Conservation (phyloP, 2,797 vertebrate species). For the Acipenser oxyrinchus region DNA sequence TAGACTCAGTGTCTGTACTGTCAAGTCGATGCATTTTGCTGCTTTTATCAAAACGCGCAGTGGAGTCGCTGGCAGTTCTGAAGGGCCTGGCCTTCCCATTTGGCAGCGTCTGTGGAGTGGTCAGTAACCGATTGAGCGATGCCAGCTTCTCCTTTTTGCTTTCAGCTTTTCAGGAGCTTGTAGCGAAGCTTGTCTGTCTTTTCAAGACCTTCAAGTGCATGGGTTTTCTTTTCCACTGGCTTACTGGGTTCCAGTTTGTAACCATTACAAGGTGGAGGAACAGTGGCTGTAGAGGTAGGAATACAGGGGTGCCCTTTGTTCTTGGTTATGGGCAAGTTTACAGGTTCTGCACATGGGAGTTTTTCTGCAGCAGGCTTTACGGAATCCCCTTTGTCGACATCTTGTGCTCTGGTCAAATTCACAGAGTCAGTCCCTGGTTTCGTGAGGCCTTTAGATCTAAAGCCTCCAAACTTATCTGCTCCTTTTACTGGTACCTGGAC, state of each 20-base stretch:
- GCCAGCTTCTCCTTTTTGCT: constrained; percentile 85
- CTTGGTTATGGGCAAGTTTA: background rate
- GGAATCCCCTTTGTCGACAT: constrained; percentile 2
- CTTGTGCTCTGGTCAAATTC: background rate
- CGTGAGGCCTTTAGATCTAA: constrained; percentile 47
- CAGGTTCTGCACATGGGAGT: background rate
- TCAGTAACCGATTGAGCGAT: constrained; percentile 60
- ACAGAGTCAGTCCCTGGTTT: constrained; percentile 1
- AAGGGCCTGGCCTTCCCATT: background rate
- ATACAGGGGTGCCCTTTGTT: background rate
- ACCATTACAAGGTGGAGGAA: background rate
- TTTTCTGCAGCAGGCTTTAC: background rate
- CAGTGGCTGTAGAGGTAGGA: background rate
- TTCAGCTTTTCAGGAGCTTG: constrained; percentile 82
- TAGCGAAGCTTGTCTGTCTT: constrained; percentile 69
- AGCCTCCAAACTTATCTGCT: constrained; percentile 74
- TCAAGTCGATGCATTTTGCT: constrained; percentile 44
- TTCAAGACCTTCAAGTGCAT: constrained; percentile 26
- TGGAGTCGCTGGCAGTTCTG: background rate
- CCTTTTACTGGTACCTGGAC: constrained; percentile 56
- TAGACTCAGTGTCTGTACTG: constrained; percentile 45
- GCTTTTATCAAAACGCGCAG: background rate
- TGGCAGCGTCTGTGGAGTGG: constrained; percentile 27
- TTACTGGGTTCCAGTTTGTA: constrained; percentile 26
- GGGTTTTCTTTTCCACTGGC: constrained; percentile 4